A percentile compares a stretch with the other conserved stretches of the same genome.
Conservation (phyloP, 2,888 invertebrate genomes). For the Meteorus colon region DNA sequence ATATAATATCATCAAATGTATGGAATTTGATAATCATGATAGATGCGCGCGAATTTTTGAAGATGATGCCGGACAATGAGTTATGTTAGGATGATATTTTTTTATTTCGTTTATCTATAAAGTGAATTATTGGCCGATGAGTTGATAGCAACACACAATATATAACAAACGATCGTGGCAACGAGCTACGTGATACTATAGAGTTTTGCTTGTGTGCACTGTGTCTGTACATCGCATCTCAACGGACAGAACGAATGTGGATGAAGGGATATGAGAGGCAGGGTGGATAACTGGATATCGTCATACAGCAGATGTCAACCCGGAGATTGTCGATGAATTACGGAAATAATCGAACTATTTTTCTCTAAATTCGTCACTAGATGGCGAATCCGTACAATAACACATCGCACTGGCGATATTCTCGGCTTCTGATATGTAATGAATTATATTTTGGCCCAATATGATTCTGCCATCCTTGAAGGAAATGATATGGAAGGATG, state of each 20-base stretch:
- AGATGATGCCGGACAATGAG: slow-evolving; percentile 5
- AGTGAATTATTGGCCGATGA: not conserved
- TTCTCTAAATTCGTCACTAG: slow-evolving; percentile 38
- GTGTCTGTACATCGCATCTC: slow-evolving; percentile 28
- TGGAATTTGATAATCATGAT: slow-evolving; percentile 18
- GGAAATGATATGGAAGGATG: no score
- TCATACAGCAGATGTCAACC: slow-evolving; percentile 55
- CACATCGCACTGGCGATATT: no score
- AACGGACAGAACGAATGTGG: slow-evolving; percentile 27
- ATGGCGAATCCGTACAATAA: slow-evolving; percentile 46
- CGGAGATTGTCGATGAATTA: slow-evolving; percentile 53
- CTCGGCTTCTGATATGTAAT: not conserved
- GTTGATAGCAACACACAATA: not conserved
- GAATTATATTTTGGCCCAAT: not conserved
- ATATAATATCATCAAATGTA: slow-evolving; percentile 22
- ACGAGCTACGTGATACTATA: slow-evolving; percentile 61
- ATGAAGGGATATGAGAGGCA: no score
- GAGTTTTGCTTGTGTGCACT: slow-evolving; percentile 51
- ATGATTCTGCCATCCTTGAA: no score
- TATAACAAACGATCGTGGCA: slow-evolving; percentile 58
- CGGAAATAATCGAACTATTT: slow-evolving; percentile 51
- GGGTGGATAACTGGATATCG: slow-evolving; percentile 25
- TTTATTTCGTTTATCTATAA: not conserved
- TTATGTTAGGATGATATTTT: not conserved
- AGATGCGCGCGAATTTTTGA: slow-evolving; percentile 10